Base-by-base conservation (phyloP, 1,140 invertebrate genomes). In the Homarus americanus region DNA sequence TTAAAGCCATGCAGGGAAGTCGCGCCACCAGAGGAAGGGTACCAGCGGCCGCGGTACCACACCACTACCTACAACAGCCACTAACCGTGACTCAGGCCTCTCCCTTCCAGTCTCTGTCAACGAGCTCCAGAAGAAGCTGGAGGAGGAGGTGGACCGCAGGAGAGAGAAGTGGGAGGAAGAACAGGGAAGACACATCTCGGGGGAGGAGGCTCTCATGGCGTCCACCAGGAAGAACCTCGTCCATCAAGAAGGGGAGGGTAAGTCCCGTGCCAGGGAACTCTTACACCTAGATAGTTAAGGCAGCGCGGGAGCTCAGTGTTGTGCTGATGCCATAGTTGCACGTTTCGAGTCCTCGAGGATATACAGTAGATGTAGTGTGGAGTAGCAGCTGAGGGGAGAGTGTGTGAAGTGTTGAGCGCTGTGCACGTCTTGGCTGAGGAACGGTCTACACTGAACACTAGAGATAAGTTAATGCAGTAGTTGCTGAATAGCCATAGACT, bases 61-160 rank as follows among this genome's bases (percentile, higher is more conserved):
- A 53, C 87, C 80, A 73, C 38, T 82, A 34, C 88, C 41, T 53
- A 10, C 49, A 84, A 76, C 80, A 90, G 66, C 80, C 82, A 86
- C 85, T 90, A 90, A 90, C 91, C 87, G 75, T 92, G 88, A 89
- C 84, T 84, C 88, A 92, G 92, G 92, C 75, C 92, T 92, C 84
- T 92, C 92, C 86, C 89, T 92, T 92, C 92, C 92, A 92, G 92
- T 92, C 34, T 92, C 92, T 83, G 92, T 92, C 89, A 92, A 92
- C 90, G 92, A 92, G 69, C 92, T 92, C 24, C 92, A 92, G 86
- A 91, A 87, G 80, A 92, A 92, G 83, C 69, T 92, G 32, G 92
- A 92, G 91, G 90, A 92, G 90, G 92, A 92, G 82, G 92, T 92
- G 69, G 92, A 92, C 41, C 90, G 91, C 34, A 82, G 92, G 75